phyloP scores from a whole-genome alignment of 1,140 invertebrate species.

The Metopolophium dirhodum region DNA sequence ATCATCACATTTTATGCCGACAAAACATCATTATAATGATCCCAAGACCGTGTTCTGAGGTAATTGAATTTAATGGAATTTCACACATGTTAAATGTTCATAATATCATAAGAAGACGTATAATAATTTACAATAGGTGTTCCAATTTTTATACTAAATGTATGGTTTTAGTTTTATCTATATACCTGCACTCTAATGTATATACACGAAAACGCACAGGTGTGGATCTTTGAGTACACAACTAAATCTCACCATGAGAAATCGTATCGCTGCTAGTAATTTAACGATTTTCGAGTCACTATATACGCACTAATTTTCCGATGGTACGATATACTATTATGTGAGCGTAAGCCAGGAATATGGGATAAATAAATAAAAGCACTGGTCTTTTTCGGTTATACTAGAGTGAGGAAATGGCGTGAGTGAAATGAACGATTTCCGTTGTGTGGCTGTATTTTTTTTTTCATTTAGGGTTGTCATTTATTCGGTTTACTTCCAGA shows the following conservation, averaged over 20 bases:
- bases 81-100: not conserved
- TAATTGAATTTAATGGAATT: not conserved
- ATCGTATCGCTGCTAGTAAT: not conserved
- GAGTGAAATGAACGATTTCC: not conserved
- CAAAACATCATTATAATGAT: not conserved
- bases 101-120: not conserved
- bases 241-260: not conserved
- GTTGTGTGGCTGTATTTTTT: not conserved
- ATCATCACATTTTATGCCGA: not conserved
- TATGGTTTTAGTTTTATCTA: not conserved
- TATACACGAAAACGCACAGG: not conserved
- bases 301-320: not conserved
- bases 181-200: not conserved
- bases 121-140: not conserved
- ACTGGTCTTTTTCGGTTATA: not conserved
- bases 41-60: not conserved
- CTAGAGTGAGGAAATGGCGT: not conserved
- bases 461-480: conserved; percentile 20
- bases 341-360: not conserved
- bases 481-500: conserved; percentile 37
- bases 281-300: not conserved
- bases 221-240: not conserved
- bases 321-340: not conserved
- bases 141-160: not conserved
- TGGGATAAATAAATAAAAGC: not conserved